Base-by-base conservation (phyloP, 2,113 vertebrate genomes). In the Connochaetes taurinus region DNA sequence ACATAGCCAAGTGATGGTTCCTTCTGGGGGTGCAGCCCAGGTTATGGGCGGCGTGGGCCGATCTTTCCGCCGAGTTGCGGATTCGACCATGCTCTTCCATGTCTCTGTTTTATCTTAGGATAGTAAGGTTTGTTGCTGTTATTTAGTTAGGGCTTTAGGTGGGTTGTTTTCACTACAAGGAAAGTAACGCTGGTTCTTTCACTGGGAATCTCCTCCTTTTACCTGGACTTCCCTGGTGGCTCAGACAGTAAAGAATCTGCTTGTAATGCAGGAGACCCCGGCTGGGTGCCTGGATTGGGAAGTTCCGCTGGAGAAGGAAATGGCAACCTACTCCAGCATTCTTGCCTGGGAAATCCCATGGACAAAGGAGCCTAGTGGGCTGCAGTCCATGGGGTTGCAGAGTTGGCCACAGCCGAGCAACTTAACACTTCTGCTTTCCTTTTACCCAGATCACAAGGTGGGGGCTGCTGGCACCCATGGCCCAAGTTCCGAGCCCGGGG, bases 41-140 rank as follows among this genome's bases (percentile, higher is more conserved):
- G 80, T 33, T 31, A 52, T 13, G 31, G 64, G 64, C 15, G n/a
- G 6, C 0, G 1, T 6, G 15, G 11, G 53, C 43, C 5, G 17
- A 4, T 40, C 36, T 12, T 43, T n/a, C 16, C 36, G 11, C 3
- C 2, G 36, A 15, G n/a, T 12, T 3, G 0, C 5, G 1, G 45
- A 6, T 53, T 3, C 0, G 1, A 9, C 15, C 13, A 21, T 7
- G 11, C 50, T 74, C 33, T 36, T 67, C 64, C 11, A 0, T 60
- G 5, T 29, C 9, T 90, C 90, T 21, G 16, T 25, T 78, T 71
- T 45, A 17, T 25, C 31, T 57, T 83, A 21, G 1, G 2, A 17
- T 43, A 43, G 25, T 29, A 67, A 78, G 27, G 7, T 64, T 36
- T 36, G 3, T 55, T 47, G 8, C 8, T 81, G 31, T 23, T n/a